Percentiles rank a stretch among this genome's conserved stretches.
Evolutionary conservation across 2,797 vertebrate species (phyloP).

Genomic region (Choloepus didactylus): DNA sequence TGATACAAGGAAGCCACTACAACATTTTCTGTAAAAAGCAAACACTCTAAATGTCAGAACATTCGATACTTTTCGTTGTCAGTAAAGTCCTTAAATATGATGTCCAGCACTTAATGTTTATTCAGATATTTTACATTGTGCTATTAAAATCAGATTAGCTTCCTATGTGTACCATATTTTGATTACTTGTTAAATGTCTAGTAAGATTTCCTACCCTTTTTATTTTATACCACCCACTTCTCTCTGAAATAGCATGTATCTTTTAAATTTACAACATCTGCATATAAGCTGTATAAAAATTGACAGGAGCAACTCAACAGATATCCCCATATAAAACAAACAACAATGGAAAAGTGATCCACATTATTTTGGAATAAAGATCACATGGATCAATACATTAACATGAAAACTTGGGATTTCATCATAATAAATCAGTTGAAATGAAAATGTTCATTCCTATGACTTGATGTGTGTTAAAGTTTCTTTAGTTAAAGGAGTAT

Average conservation of each 20-base stretch:
- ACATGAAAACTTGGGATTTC: background rate
- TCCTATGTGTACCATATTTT: background rate
- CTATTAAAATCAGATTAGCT: background rate
- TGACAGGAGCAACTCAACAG: background rate
- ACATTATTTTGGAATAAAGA: background rate
- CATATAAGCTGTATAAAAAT: background rate
- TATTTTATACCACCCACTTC: background rate
- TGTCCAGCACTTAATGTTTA: background rate
- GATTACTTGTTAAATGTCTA: background rate
- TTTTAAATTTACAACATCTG: conserved; percentile 1
- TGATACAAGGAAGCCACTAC: background rate
- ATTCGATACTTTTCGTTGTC: background rate
- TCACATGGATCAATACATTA: background rate
- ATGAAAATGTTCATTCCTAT: background rate
- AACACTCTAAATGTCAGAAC: background rate
- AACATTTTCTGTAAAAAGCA: background rate
- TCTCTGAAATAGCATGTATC: background rate
- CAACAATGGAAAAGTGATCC: background rate
- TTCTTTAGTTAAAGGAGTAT: background rate
- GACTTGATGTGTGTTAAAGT: background rate
- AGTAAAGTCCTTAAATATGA: background rate
- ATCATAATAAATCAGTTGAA: background rate
- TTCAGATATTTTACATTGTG: background rate
- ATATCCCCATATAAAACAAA: background rate
- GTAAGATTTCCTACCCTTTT: background rate